A percentile compares a stretch with the other conserved stretches of the same genome.
These are phyloP conservation scores for Habropoda laboriosa DNA, from an alignment of 1,140 invertebrate genomes.

Conservation along the genomic window DNA sequence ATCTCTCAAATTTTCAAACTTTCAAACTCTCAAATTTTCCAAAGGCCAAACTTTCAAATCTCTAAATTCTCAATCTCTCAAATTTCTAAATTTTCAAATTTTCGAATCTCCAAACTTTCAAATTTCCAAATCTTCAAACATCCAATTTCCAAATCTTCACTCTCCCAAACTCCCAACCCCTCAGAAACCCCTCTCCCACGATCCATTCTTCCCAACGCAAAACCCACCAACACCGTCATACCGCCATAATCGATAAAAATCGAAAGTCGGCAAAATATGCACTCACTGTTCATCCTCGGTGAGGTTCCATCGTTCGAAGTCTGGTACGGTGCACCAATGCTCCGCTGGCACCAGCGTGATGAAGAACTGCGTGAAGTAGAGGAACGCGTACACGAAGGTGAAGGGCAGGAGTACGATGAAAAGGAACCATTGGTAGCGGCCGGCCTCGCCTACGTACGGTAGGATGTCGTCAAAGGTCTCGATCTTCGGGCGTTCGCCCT, in stretches of 20 bases:
- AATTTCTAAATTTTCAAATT: too few species aligned
- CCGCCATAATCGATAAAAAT: neutral
- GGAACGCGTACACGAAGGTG: conserved; percentile 91
- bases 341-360: conserved; percentile 89
- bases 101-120: too few species aligned
- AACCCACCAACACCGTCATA: too few species aligned
- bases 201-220: neutral
- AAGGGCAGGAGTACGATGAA: conserved; percentile 93
- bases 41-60: too few species aligned
- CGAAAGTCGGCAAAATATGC: neutral
- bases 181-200: too few species aligned
- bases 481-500: conserved; percentile 75
- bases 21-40: too few species aligned
- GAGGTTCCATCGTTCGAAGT: conserved; percentile 81
- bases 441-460: conserved; percentile 93
- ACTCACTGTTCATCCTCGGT: conserved; percentile 78
- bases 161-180: too few species aligned
- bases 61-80: too few species aligned
- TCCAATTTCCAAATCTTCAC: too few species aligned
- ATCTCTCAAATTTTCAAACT: too few species aligned
- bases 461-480: conserved; percentile 93
- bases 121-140: too few species aligned
- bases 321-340: conserved; percentile 90
- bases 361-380: conserved; percentile 94
- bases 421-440: conserved; percentile 92